Percentiles rank a stretch among this genome's conserved stretches.
phyloP scores from a whole-genome alignment of 1,140 invertebrate genomes.

The Drosophila nikananu region DNA sequence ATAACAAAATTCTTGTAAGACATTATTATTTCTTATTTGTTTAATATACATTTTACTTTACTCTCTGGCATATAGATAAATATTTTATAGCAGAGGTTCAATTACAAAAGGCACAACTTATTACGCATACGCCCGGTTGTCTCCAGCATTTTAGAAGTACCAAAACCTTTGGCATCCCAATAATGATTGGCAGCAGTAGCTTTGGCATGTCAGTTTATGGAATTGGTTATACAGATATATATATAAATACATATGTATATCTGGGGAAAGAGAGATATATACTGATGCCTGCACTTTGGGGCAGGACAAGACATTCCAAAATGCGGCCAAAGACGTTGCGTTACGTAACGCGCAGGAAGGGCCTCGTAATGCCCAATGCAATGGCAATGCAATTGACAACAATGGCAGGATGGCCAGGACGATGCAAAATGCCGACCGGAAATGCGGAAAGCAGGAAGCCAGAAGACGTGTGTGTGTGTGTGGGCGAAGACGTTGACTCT shows the following conservation, averaged over 20 bases:
- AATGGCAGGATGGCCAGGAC: slow-evolving; percentile 44
- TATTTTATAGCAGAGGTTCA: not conserved
- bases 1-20: not conserved
- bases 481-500: slow-evolving; percentile 13
- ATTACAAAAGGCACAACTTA: slow-evolving; percentile 18
- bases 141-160: not conserved
- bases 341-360: slow-evolving; percentile 53
- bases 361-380: slow-evolving; percentile 59
- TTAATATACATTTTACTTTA: not conserved
- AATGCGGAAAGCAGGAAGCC: slow-evolving; percentile 55
- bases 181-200: slow-evolving; percentile 5
- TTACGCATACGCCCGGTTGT: slow-evolving; percentile 40
- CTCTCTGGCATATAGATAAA: too few species aligned
- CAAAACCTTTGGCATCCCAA: slow-evolving; percentile 3
- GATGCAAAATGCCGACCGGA: slow-evolving; percentile 72
- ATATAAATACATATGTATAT: too few species aligned
- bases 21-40: not conserved
- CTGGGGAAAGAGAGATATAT: too few species aligned
- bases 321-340: slow-evolving; percentile 54
- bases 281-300: slow-evolving; percentile 33
- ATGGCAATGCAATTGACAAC: slow-evolving; percentile 75
- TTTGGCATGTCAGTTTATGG: slow-evolving; percentile 25
- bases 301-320: slow-evolving; percentile 38
- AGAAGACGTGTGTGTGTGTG: slow-evolving; percentile 1
- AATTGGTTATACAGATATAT: slow-evolving; percentile 8